Evolutionary conservation across 2,797 vertebrate species (phyloP), one percentile per base, ranked within the genome.

Genomic region (Oryzias dopingdopingensis): DNA sequence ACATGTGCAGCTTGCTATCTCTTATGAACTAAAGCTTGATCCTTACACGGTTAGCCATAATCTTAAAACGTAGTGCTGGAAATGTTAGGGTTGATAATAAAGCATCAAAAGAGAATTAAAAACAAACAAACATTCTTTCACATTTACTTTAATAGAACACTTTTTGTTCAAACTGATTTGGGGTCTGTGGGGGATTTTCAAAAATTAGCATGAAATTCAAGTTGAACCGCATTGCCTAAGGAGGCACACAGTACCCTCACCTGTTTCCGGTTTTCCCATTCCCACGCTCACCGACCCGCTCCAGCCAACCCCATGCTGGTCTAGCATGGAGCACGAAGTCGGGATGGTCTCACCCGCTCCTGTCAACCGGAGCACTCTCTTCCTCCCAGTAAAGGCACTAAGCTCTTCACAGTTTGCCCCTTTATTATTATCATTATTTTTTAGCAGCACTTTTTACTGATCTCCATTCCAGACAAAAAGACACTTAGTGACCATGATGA

Each of bases 371-470:
- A 76, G 74, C 76, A 54, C 62, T 4, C 29, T 74, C 65, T 80
- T 37, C 4, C 59, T 77, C 79, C 83, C 73, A 59, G 67, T 79
- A 88, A 88, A 89, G 85, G 82, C 87, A 89, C 85, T 79, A 66
- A 13, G 42, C 23, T 20, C 42, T 63, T 77, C 83, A 81, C 72
- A 77, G 68, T 80, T 71, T 59, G 22, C 51, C 48, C 53, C 59
- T 18, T 18, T 18, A 52, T 46, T 67, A 56, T 56, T 56, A 32
- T 37, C 41, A 44, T 52, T 42, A 18, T 18, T 41, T 18, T 48
- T 66, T 76, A 88, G 83, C 85, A 89, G 89, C 85, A 77, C 72
- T 77, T 87, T 65, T 58, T 75, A 61, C 76, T 72, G 70, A 71
- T 80, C 83, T 85, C 78, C 67, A 0, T 53, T 81, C 60, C 49